phyloP scores from a whole-genome alignment of 2,113 vertebrate species.

The Hystrix brachyura region DNA sequence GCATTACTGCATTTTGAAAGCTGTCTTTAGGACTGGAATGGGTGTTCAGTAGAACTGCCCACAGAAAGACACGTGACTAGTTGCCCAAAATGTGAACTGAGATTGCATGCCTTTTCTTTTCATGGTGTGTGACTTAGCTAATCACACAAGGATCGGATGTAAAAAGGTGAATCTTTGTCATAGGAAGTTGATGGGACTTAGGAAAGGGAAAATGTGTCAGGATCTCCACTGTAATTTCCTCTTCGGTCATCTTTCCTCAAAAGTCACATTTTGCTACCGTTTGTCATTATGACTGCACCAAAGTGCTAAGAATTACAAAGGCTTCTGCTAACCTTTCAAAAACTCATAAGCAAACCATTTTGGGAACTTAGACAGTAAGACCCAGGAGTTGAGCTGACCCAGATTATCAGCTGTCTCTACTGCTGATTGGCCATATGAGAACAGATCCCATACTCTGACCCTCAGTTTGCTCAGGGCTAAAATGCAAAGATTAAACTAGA shows the following conservation, averaged over 20 bases:
- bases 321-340: conserved; percentile 14
- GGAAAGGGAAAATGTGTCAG: background rate
- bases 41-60: background rate
- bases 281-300: background rate
- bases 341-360: background rate
- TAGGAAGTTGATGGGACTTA: background rate
- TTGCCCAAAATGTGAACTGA: background rate
- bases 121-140: background rate
- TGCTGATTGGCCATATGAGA: background rate
- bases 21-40: background rate
- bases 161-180: background rate
- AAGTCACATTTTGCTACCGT: background rate
- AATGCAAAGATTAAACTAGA: background rate
- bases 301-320: background rate
- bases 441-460: background rate
- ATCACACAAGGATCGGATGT: background rate
- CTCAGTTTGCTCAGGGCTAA: background rate
- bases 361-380: background rate
- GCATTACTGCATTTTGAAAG: conserved; percentile 14
- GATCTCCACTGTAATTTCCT: background rate
- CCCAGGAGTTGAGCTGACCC: background rate
- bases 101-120: background rate
- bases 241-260: background rate
- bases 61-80: background rate
- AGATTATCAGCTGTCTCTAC: background rate